Evolutionary conservation across 2,113 vertebrate genomes (phyloP).

Genomic region (Euleptes europaea): DNA sequence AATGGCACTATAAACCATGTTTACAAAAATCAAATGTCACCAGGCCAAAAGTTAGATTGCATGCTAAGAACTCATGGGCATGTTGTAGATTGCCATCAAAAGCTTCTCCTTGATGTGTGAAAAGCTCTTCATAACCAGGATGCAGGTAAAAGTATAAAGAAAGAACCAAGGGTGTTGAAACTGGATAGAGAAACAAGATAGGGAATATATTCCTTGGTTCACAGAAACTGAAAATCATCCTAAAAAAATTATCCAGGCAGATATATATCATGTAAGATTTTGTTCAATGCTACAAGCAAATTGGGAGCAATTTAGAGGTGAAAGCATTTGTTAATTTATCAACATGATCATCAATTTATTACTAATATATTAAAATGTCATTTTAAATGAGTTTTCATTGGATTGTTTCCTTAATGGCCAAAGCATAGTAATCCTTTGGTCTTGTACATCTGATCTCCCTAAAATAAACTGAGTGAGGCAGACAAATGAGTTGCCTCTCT

Average conservation of each 20-base stretch:
- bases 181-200: slow-evolving; percentile 26
- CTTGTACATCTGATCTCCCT: not conserved
- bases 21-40: too few species aligned
- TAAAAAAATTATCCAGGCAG: not conserved
- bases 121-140: slow-evolving; percentile 23
- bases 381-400: not conserved
- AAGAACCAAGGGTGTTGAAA: slow-evolving; percentile 41
- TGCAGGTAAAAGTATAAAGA: slow-evolving; percentile 20
- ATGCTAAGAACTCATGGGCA: not conserved
- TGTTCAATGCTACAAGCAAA: not conserved
- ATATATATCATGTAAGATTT: not conserved
- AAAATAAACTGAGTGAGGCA: not conserved
- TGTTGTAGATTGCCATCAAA: slow-evolving; percentile 1
- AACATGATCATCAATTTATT: not conserved
- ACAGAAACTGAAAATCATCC: slow-evolving; percentile 8
- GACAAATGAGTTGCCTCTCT: not conserved
- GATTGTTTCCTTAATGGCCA: not conserved
- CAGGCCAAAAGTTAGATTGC: too few species aligned
- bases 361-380: not conserved
- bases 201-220: slow-evolving; percentile 19
- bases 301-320: not conserved
- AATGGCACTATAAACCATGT: too few species aligned
- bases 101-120: slow-evolving; percentile 18
- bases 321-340: not conserved
- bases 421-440: not conserved